These are phyloP conservation scores for Lepidonotus clava DNA, from an alignment of 2,888 invertebrate genomes.

Conservation along the genomic window DNA sequence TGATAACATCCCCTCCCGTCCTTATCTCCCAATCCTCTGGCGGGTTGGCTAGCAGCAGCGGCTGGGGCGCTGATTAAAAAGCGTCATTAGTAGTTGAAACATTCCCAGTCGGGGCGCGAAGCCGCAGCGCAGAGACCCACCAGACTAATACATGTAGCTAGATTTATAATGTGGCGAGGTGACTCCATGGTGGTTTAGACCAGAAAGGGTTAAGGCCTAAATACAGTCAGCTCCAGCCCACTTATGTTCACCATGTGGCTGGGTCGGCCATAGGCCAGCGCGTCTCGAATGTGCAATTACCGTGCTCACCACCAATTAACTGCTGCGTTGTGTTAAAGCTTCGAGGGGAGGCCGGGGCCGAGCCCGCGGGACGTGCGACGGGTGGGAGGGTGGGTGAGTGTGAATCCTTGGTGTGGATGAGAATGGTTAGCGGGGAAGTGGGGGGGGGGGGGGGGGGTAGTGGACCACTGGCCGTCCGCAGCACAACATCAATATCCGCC, in stretches of 20 bases:
- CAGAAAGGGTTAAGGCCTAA: slow-evolving; percentile 10
- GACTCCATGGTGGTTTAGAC: background rate
- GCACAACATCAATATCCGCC: too few species aligned
- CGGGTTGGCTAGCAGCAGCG: background rate
- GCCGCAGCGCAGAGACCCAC: too few species aligned
- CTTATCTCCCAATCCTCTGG: background rate
- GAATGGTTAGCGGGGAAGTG: background rate
- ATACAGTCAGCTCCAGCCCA: slow-evolving; percentile 10
- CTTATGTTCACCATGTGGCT: background rate
- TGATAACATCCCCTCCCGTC: background rate
- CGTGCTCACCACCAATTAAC: slow-evolving; percentile 17
- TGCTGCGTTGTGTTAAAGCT: background rate
- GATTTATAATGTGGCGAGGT: too few species aligned
- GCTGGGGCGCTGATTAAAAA: too few species aligned
- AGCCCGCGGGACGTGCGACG: background rate
- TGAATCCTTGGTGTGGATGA: background rate
- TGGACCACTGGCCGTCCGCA: too few species aligned
- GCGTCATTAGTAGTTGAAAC: too few species aligned
- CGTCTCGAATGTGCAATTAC: slow-evolving; percentile 32
- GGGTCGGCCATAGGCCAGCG: background rate
- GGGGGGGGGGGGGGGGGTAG: background rate
- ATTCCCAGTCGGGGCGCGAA: too few species aligned
- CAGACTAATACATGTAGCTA: too few species aligned
- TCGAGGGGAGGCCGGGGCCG: background rate
- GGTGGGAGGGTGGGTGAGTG: background rate